These are phyloP conservation scores for Pelochelys cantorii DNA, from an alignment of 2,797 vertebrate species.

Conservation along the genomic window DNA sequence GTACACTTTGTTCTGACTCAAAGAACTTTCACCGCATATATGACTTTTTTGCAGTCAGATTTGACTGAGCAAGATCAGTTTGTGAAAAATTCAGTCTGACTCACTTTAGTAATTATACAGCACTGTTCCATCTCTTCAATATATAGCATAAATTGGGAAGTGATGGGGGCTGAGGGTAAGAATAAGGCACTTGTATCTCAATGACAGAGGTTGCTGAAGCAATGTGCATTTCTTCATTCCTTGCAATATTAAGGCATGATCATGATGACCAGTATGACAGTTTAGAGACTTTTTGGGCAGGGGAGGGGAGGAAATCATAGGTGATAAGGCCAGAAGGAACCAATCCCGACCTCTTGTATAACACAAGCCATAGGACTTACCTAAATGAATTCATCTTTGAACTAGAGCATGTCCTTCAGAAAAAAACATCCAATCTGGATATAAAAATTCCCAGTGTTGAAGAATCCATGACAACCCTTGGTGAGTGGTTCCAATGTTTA, in stretches of 20 bases:
- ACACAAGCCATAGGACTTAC: background rate
- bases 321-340: background rate
- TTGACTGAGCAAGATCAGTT: slow-evolving; percentile 42
- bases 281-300: background rate
- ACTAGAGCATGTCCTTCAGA: background rate
- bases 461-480: background rate
- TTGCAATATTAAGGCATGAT: background rate
- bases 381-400: background rate
- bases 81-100: slow-evolving; percentile 55
- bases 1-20: slow-evolving; percentile 36
- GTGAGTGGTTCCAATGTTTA: background rate
- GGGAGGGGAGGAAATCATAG: background rate
- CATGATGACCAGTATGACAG: background rate
- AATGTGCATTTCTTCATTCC: background rate
- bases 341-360: background rate
- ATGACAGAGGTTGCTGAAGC: background rate
- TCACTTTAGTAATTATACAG: slow-evolving; percentile 40
- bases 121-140: slow-evolving; percentile 10
- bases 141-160: background rate
- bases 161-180: background rate
- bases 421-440: background rate
- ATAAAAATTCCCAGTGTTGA: background rate
- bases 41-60: slow-evolving; percentile 54
- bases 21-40: slow-evolving; percentile 45
- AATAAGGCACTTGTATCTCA: background rate